These are phyloP conservation scores for Caenorhabditis doughertyi DNA, from an alignment of 2,888 invertebrate species.

Conservation along the genomic window DNA sequence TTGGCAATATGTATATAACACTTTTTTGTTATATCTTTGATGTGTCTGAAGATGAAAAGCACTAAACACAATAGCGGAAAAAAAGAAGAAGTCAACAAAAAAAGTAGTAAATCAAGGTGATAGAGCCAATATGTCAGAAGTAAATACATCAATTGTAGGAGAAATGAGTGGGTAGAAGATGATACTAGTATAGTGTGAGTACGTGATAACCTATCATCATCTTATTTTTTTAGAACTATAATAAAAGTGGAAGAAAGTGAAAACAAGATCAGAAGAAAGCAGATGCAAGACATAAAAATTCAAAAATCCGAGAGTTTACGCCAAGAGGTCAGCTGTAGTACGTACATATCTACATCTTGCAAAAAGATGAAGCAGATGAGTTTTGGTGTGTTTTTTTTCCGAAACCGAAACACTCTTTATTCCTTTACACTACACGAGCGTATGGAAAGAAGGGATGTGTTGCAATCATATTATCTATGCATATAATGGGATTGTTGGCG, in stretches of 20 bases:
- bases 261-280: conserved; percentile 3
- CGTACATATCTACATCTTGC: conserved; percentile 24
- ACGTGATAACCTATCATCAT: conserved; percentile 8
- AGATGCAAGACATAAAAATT: conserved; percentile 1
- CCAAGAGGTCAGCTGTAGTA: conserved; percentile 40
- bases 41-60: not conserved
- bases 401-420: conserved; percentile 39
- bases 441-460: conserved; percentile 35
- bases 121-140: conserved; percentile 14
- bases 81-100: conserved; percentile 27
- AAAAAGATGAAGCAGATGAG: conserved; percentile 26
- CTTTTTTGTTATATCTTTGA: conserved; percentile 1
- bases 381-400: conserved; percentile 29
- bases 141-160: conserved; percentile 2
- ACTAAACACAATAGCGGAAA: not conserved
- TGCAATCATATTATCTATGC: conserved; percentile 69
- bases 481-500: conserved; percentile 67
- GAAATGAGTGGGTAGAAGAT: not conserved
- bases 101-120: conserved; percentile 14
- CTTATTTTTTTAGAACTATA: not conserved
- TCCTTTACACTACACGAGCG: conserved; percentile 35
- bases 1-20: not conserved
- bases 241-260: not conserved
- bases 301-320: conserved; percentile 7
- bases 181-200: not conserved